These are phyloP conservation scores for Patella depressa DNA, from an alignment of 2,888 invertebrate genomes.

Conservation along the genomic window DNA sequence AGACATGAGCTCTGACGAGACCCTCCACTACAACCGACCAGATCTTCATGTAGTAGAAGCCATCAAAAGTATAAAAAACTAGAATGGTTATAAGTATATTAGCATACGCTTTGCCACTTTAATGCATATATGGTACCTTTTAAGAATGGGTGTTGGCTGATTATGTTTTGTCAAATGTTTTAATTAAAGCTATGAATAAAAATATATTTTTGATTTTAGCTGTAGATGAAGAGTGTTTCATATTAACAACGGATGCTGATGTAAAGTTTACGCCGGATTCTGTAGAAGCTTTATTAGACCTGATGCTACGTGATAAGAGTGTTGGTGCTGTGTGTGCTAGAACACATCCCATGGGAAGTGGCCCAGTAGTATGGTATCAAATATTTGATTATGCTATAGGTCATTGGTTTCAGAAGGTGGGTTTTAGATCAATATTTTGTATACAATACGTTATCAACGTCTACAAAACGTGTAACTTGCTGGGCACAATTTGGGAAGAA, in stretches of 20 bases:
- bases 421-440: too few relatives aligned
- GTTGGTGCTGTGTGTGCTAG: slow-evolving; percentile 68
- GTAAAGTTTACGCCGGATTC: slow-evolving; percentile 63
- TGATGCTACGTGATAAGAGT: slow-evolving; percentile 60
- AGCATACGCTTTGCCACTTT: too few relatives aligned
- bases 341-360: slow-evolving; percentile 64
- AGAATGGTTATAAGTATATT: too few relatives aligned
- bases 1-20: too few relatives aligned
- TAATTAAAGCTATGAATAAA: background rate
- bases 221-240: slow-evolving; percentile 54
- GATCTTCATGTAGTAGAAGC: too few relatives aligned
- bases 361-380: slow-evolving; percentile 66
- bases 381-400: slow-evolving; percentile 67
- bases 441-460: too few relatives aligned
- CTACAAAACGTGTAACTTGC: too few relatives aligned
- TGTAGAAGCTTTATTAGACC: slow-evolving; percentile 64
- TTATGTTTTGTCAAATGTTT: background rate
- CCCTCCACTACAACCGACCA: too few relatives aligned
- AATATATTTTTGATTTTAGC: slow-evolving; percentile 12
- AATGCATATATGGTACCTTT: background rate
- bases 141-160: background rate
- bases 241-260: slow-evolving; percentile 67
- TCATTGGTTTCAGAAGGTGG: slow-evolving; percentile 68
- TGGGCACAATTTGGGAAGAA: too few relatives aligned
- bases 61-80: too few relatives aligned